Evolutionary conservation across 2,888 invertebrate genomes (phyloP).

Genomic region (Drosophila heteroneura): DNA sequence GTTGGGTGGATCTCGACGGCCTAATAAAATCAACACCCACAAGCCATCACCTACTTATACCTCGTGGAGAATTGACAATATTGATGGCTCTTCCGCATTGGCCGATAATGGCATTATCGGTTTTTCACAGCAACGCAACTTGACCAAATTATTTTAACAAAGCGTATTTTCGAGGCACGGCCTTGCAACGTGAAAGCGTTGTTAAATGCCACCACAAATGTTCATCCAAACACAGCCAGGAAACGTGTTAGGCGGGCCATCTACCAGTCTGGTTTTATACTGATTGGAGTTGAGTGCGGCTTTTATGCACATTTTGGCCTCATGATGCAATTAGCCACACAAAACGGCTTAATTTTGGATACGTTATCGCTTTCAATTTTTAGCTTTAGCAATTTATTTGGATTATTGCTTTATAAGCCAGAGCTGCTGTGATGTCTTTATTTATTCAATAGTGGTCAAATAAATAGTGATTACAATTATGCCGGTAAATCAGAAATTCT

Average conservation of each 20-base stretch:
- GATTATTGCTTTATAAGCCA: not conserved
- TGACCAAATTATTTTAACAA: constrained; percentile 62
- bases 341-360: constrained; percentile 31
- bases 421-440: not conserved
- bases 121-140: constrained; percentile 43
- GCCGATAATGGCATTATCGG: constrained; percentile 37
- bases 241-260: constrained; percentile 26
- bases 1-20: constrained; percentile 48
- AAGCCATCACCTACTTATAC: constrained; percentile 5
- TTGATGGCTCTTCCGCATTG: constrained; percentile 27
- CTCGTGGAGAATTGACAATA: constrained; percentile 47
- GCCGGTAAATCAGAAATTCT: not conserved
- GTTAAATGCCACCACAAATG: constrained; percentile 38
- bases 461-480: not conserved
- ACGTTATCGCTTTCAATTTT: not conserved
- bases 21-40: constrained; percentile 68
- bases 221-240: not conserved
- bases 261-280: constrained; percentile 25
- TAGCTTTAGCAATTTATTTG: not conserved
- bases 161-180: constrained; percentile 32
- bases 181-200: constrained; percentile 49
- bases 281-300: constrained; percentile 2
- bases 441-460: not conserved
- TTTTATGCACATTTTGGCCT: constrained; percentile 37
- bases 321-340: constrained; percentile 45